Conservation (phyloP, 2,888 invertebrate species). For the Keiferia lycopersicella region DNA sequence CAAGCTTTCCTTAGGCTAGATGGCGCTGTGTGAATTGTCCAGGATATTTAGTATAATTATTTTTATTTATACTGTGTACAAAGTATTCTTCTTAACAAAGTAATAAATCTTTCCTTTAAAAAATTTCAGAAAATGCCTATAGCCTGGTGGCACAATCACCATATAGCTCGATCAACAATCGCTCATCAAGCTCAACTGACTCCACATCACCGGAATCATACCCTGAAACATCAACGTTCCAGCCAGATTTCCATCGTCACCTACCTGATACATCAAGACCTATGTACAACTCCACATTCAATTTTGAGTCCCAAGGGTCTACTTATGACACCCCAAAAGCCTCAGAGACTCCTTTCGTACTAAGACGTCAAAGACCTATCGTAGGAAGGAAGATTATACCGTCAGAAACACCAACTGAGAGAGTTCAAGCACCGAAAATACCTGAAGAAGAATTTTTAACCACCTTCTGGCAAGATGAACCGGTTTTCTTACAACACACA, state of each 20-base stretch:
- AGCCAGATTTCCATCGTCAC: conserved; percentile 24
- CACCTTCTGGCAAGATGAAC: conserved; percentile 34
- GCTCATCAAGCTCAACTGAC: conserved; percentile 67
- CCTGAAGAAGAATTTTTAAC: conserved; percentile 27
- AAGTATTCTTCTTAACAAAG: too few species aligned
- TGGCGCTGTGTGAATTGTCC: too few species aligned
- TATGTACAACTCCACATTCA: background rate
- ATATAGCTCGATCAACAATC: conserved; percentile 44
- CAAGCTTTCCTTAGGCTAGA: too few species aligned
- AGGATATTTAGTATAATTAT: too few species aligned
- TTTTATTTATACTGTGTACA: too few species aligned
- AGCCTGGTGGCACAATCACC: conserved; percentile 38
- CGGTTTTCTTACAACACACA: conserved; percentile 33
- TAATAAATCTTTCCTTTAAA: background rate
- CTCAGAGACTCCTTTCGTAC: conserved; percentile 38
- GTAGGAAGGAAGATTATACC: conserved; percentile 57
- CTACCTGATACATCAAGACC: conserved; percentile 4
- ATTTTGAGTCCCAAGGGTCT: background rate
- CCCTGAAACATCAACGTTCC: conserved; percentile 44
- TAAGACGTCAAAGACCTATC: conserved; percentile 53
- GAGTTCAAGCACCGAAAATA: conserved; percentile 30
- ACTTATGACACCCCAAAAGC: conserved; percentile 29
- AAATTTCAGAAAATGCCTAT: conserved; percentile 26
- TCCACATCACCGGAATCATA: conserved; percentile 68
- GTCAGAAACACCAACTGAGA: conserved; percentile 30